Evolutionary conservation across 1,140 invertebrate species (phyloP).

Genomic region (Conus ventricosus): DNA sequence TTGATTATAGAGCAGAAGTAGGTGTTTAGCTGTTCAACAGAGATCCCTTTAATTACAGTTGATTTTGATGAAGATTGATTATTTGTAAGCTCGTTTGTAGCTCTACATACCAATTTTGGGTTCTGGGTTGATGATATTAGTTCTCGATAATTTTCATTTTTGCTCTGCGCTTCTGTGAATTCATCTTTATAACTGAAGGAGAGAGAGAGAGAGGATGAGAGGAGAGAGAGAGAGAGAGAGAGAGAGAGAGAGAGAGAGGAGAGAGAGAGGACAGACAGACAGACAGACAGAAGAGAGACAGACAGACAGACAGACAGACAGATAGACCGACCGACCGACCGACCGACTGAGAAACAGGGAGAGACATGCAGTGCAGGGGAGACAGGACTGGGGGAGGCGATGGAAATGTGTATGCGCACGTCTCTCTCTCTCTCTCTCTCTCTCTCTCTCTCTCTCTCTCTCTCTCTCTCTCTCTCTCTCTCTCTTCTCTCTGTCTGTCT

Average conservation of each 20-base stretch:
- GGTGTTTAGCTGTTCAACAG: too few species aligned
- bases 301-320: not conserved
- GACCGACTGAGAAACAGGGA: not conserved
- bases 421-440: not conserved
- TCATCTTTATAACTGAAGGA: too few species aligned
- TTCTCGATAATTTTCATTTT: too few species aligned
- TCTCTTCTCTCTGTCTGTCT: not conserved
- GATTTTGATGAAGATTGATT: too few species aligned
- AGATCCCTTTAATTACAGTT: too few species aligned
- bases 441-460: not conserved
- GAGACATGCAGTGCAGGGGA: not conserved
- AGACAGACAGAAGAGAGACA: not conserved
- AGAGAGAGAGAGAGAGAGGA: not conserved
- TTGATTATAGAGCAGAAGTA: too few species aligned
- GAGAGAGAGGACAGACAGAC: not conserved
- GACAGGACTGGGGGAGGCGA: constrained; percentile 24
- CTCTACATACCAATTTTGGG: too few species aligned
- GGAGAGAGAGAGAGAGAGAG: not conserved
- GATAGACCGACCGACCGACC: not conserved
- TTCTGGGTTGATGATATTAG: too few species aligned
- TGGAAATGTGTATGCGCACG: not conserved
- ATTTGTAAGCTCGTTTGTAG: too few species aligned
- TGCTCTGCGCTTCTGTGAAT: too few species aligned
- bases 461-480: not conserved
- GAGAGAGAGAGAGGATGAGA: too few species aligned